Base-by-base conservation (phyloP, 2,888 invertebrate species). In the Phlogophora meticulosa region DNA sequence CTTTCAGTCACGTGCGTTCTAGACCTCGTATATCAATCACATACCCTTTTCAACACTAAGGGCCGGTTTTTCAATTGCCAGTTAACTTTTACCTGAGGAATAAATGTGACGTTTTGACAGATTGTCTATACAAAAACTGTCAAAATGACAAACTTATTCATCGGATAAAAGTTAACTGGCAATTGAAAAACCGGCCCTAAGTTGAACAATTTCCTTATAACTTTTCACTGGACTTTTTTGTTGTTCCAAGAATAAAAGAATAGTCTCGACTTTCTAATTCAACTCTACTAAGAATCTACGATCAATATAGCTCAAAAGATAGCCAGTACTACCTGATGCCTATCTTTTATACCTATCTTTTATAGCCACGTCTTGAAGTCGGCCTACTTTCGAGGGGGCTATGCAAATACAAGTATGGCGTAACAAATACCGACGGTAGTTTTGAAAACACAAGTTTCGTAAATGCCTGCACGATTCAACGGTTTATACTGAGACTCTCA, bases 381-480 rank as follows among this genome's bases (percentile, higher is more conserved):
- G 70, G 67, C 70, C 81, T 78, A 81, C 42, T 80, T 80, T 51
- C 48, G 5, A 13, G 7, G 15, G 10, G 59, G 51, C 38, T 67
- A 73, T 68, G 70, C 81, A 71, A 79, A 80, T 70, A 59, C 49
- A 46, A 45, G 42, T 56, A 57, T 59, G 20, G 24, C 62, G 52
- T 65, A 62, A 65, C 57, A 49, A 70, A 70, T 80, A 28, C 40
- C 20, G 40, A 51, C 42, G 67, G 68, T 73, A 63, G 59, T 73
- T 79, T 70, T 51, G 42, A 65, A 53, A 63, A 79, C 55, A 67
- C 65, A 61, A 77, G 24, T 73, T 70, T 61, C 17, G 57, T 70
- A 57, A 60, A 79, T 80, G 51, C 59, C 45, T 56, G 65, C 72
- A 80, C 78, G 81, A 61, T 51, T 66, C 52, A 61, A 34, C 45